Evolutionary conservation across 2,113 vertebrate genomes (phyloP), one percentile per base, ranked within the genome.

Genomic region (Austrofundulus limnaeus): DNA sequence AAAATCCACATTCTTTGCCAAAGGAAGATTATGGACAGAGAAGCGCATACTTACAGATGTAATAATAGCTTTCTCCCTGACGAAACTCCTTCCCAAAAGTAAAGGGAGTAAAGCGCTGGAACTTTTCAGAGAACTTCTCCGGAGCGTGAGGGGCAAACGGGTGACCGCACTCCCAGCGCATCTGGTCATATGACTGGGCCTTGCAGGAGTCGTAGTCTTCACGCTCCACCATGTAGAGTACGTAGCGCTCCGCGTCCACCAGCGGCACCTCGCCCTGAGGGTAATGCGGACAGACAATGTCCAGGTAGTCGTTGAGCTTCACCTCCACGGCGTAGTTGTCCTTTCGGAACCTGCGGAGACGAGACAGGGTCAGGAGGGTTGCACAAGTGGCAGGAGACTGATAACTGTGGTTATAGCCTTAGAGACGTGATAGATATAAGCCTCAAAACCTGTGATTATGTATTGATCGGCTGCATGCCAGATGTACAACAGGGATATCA

Each of bases 221-320:
- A 0, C 21, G 80, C 53, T 96, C 95, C 83, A 98, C 97, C 91
- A 98, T 90, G 90, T 96, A 98, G 0, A 98, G 90, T 0, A 95
- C 95, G 59, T 98, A 98, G 2, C 92, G 91, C 80, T 98, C 96
- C 28, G 95, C 94, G 19, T 91, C 73, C 1, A 85, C 77, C 0
- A 85, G 72, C 0, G 92, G 84, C 67, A 90, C 86, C 4, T 90
- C 85, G 11, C 92, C 91, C 62, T 92, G 92, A 24, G 95, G 95
- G 0, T 98, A 98, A 66, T 98, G 95, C 0, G 96, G 96, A 79
- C 96, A 98, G 80, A 98, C 91, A 17, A 98, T 96, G 80, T 98
- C 97, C 87, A 98, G 86, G 84, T 98, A 97, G 83, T 98, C 96
- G 0, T 96, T 96, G 34, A 97, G 89, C 10, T 16, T 91, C 45